phyloP scores from a whole-genome alignment of 2,113 vertebrate species.

The zebrafish (Danio rerio) region DNA sequence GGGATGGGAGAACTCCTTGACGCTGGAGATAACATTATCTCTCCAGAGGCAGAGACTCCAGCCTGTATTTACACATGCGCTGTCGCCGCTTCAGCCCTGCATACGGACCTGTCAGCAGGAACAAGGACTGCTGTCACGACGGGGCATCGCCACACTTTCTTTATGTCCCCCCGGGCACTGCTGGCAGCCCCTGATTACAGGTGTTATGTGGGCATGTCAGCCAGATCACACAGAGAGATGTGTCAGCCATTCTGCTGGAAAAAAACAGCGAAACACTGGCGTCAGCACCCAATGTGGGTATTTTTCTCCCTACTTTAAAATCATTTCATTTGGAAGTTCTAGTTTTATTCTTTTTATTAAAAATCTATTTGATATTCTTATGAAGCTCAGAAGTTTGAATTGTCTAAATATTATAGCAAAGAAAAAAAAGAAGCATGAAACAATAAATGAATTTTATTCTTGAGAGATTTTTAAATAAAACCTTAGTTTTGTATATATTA shows the following conservation, averaged over 20 bases:
- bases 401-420: no score
- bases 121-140: constrained; percentile 60
- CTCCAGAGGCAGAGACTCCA: constrained; percentile 55
- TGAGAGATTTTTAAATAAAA: no score
- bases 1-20: constrained; percentile 54
- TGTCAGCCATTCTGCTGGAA: constrained; percentile 29
- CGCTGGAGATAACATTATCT: constrained; percentile 65
- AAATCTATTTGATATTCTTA: background rate
- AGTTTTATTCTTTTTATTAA: background rate
- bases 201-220: constrained; percentile 56
- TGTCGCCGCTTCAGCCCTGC: constrained; percentile 38
- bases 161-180: constrained; percentile 58
- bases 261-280: constrained; percentile 25
- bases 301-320: constrained; percentile 1
- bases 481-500: no score
- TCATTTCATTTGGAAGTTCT: background rate
- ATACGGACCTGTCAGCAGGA: constrained; percentile 60
- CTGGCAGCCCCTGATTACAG: constrained; percentile 63
- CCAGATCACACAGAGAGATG: constrained; percentile 49
- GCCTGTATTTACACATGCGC: constrained; percentile 51
- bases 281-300: background rate
- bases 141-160: constrained; percentile 44
- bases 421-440: no score
- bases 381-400: background rate
- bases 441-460: no score